Evolutionary conservation across 2,888 invertebrate species (phyloP).

Genomic region (Drosophila helvetica): DNA sequence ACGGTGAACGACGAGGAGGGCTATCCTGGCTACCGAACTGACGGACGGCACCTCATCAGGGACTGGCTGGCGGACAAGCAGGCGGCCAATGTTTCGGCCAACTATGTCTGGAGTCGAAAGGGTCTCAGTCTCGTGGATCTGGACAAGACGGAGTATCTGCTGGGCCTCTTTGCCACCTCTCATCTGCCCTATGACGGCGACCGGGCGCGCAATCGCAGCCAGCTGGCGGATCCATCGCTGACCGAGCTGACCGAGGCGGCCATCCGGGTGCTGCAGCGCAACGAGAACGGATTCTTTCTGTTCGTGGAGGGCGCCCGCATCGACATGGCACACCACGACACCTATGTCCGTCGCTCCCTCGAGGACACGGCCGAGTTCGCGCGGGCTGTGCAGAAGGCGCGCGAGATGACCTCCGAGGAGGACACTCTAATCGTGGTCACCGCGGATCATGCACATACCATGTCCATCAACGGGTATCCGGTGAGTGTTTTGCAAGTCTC

Average conservation of each 20-base stretch:
- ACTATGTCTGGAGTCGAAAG: slow-evolving; percentile 82
- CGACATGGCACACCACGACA: slow-evolving; percentile 87
- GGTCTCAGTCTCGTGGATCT: slow-evolving; percentile 82
- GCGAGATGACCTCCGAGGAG: slow-evolving; percentile 86
- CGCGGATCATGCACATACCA: slow-evolving; percentile 92
- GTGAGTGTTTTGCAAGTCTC: slow-evolving; percentile 83
- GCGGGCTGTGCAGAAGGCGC: slow-evolving; percentile 88
- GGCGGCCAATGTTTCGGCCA: slow-evolving; percentile 73
- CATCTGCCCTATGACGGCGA: slow-evolving; percentile 87
- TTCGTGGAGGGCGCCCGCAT: slow-evolving; percentile 88
- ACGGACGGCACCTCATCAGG: slow-evolving; percentile 88
- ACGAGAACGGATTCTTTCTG: slow-evolving; percentile 88
- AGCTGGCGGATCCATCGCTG: slow-evolving; percentile 86
- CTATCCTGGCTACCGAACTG: slow-evolving; percentile 85
- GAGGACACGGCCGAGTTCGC: slow-evolving; percentile 92
- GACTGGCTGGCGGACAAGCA: slow-evolving; percentile 86
- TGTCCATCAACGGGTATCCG: slow-evolving; percentile 91
- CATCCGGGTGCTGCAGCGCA: slow-evolving; percentile 86
- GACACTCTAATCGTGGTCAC: slow-evolving; percentile 94
- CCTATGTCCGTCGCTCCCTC: slow-evolving; percentile 88
- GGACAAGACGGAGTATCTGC: slow-evolving; percentile 85
- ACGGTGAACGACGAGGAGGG: slow-evolving; percentile 86
- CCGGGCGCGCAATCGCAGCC: slow-evolving; percentile 83
- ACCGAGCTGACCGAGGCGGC: slow-evolving; percentile 88
- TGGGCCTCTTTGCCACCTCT: slow-evolving; percentile 86